A percentile compares a stretch with the other conserved stretches of the same genome.
Evolutionary conservation across 2,113 vertebrate genomes (phyloP).

Genomic region (Poecilia latipinna): DNA sequence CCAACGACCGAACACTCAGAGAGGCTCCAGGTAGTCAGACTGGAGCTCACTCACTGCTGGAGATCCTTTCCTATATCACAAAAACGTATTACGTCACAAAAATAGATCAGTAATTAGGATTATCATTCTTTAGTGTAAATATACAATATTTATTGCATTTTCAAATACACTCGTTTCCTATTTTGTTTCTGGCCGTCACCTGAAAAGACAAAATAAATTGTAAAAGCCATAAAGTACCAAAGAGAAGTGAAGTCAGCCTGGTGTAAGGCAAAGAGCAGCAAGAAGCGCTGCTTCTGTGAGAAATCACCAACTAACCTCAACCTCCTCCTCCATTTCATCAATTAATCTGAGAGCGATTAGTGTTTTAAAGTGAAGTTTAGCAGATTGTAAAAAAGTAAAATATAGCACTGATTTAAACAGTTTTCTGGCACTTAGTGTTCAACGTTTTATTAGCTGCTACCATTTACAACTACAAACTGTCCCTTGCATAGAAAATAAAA

Average conservation of each 20-base stretch:
- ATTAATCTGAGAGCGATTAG: constrained; percentile 27
- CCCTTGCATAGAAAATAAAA: constrained; percentile 72
- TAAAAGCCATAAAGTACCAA: constrained; percentile 73
- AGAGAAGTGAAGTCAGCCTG: constrained; percentile 57
- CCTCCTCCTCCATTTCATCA: neutral
- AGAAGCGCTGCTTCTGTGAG: constrained; percentile 46
- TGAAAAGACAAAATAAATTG: constrained; percentile 27
- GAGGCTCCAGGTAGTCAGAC: constrained; percentile 29
- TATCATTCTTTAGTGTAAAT: constrained; percentile 81
- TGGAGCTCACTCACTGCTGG: constrained; percentile 56
- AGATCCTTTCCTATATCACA: constrained; percentile 79
- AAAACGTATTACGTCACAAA: constrained; percentile 84
- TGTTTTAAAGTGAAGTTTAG: constrained; percentile 53
- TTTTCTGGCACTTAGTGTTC: constrained; percentile 74
- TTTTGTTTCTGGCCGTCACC: constrained; percentile 48
- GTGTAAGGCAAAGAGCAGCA: constrained; percentile 83
- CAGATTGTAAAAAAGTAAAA: constrained; percentile 15
- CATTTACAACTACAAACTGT: constrained; percentile 55
- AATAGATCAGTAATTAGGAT: constrained; percentile 84
- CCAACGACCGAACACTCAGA: constrained; percentile 31
- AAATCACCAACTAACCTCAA: constrained; percentile 10
- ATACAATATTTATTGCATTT: constrained; percentile 80
- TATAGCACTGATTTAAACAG: constrained; percentile 28
- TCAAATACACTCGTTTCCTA: constrained; percentile 68
- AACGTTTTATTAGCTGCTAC: constrained; percentile 61